Base-by-base conservation (phyloP, 2,797 vertebrate genomes). In the Prunella strophiata region DNA sequence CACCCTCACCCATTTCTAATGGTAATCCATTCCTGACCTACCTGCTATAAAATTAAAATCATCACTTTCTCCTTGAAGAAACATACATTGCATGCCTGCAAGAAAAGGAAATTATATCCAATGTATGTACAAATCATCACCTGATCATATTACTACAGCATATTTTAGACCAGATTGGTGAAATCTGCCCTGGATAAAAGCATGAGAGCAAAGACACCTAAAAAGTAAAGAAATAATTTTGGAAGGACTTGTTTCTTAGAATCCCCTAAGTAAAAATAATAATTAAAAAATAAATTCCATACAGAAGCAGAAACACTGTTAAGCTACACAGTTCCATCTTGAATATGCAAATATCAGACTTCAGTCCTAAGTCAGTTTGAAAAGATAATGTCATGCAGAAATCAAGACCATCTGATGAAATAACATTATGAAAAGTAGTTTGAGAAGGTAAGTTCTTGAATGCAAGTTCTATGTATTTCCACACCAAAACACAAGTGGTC, bases 391-490 rank as follows among this genome's bases (percentile, higher is more conserved):
- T 84, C 92, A 94, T 89, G 88, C 67, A 97, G 95, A 98, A 97
- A 97, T 96, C 96, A 97, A 95, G 95, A 97, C 91, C 73, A 96
- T 96, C 71, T 93, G 81, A 97, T 96, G 93, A 97, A 98, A 95
- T 93, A 91, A 85, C 51, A 38, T 93, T 96, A 96, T 76, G 83
- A 97, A 97, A 97, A 88, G 74, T 47, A 91, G 93, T 92, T 90
- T 89, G 87, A 96, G 89, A 96, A 85, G 92, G 87, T 43, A 96
- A 81, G 30, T 82, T 81, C 89, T 96, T 94, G 22, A 75, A 55
- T 36, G 0, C 15, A 74, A 87, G 45, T 68, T 85, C 71, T 51
- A 36, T 23, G 4, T 43, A 79, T 78, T 80, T 97, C 90, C 91
- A 96, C 78, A 97, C 63, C 70, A 85, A 97, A 94, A 93, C 73